These are phyloP conservation scores for Lacanobia oleracea DNA, from an alignment of 2,888 invertebrate species.

Conservation along the genomic window DNA sequence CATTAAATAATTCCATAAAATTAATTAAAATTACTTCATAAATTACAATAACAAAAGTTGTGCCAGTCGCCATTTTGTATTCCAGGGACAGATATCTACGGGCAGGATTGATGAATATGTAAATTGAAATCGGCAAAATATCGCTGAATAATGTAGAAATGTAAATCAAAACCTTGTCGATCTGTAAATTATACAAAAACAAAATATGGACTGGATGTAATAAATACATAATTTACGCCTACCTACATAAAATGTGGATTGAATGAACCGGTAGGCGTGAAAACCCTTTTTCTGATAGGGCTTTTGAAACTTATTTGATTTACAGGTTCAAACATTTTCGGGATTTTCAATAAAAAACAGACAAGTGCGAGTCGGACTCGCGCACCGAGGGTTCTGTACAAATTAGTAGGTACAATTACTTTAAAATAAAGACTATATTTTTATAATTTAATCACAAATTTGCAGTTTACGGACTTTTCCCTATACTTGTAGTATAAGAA, in stretches of 20 bases:
- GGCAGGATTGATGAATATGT: constrained; percentile 55
- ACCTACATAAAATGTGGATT: constrained; percentile 6
- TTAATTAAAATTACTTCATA: constrained; percentile 6
- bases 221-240: constrained; percentile 42
- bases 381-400: too few species aligned
- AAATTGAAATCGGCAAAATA: constrained; percentile 55
- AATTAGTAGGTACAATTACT: too few species aligned
- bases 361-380: too few species aligned
- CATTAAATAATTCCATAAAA: constrained; percentile 17
- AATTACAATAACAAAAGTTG: constrained; percentile 47
- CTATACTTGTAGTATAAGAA: too few species aligned
- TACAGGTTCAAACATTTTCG: too few species aligned
- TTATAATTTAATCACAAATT: too few species aligned
- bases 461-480: too few species aligned
- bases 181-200: constrained; percentile 55
- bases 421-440: too few species aligned
- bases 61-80: constrained; percentile 41
- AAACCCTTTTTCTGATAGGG: constrained; percentile 4
- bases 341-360: too few species aligned
- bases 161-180: constrained; percentile 48
- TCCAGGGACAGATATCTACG: constrained; percentile 43
- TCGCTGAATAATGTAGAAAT: constrained; percentile 53
- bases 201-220: constrained; percentile 44
- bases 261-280: not conserved
- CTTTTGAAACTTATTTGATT: not conserved